Base-by-base conservation (phyloP, 1,140 invertebrate species). In the Anthonomus grandis region DNA sequence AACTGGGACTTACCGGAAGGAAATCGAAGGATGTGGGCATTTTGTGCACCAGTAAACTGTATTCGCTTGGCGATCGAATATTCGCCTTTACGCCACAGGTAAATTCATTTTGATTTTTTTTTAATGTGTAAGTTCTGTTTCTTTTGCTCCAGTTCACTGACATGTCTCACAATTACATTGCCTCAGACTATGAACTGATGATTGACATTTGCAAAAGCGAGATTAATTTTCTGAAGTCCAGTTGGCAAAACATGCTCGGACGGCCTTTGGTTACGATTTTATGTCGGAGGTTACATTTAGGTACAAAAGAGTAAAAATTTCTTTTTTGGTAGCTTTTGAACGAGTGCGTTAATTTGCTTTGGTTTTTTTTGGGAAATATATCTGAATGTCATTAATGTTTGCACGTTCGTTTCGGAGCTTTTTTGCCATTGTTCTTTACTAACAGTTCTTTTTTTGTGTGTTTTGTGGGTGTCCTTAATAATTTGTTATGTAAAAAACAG, bases 21-120 rank as follows among this genome's bases (percentile, higher is more conserved):
- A 94, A 94, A 67, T 96, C 94, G 1, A 82, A 90, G 57, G 95
- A 98, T 72, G 93, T 98, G 34, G 96, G 96, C 62, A 92, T 98
- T 60, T 77, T 99, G 4, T 94, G 93, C 71, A 99, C 97, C n/a
- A 98, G 95, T 75, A 98, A 98, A 80, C 76, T 99, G 25, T 99
- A 99, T 75, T 90, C 92, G 8, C 78, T 99, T 15, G 91, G 97
- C 64, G 93, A 98, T 75, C 85, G 90, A 70, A 95, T 98, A 64
- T 95, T 98, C 76, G 95, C 95, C 2, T 99, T 99, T 74, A 98
- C 95, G 8, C 97, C 97, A 34, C 95, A 98, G 87, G 95, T 98
- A n/a, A n/a, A n/a, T n/a, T n/a, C n/a, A n/a, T n/a, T n/a, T n/a
- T n/a, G n/a, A n/a, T n/a, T n/a, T n/a, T n/a, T n/a, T n/a, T n/a